phyloP scores from a whole-genome alignment of 2,113 vertebrate genomes.

The Leucoraja erinaceus region DNA sequence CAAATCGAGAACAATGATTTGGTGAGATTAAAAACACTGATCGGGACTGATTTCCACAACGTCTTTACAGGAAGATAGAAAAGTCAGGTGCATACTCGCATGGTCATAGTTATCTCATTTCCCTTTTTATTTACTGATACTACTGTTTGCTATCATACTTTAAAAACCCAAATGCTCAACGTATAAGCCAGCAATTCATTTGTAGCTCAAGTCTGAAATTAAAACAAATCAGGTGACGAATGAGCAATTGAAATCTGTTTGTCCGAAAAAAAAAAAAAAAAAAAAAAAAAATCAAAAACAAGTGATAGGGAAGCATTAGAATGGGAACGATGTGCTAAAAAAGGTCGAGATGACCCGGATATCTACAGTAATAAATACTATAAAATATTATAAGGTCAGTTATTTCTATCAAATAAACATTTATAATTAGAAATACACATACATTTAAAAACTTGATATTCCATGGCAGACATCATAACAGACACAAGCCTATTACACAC shows the following conservation, averaged over 20 bases:
- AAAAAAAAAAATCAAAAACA: conserved; percentile 22
- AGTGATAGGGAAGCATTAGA: conserved; percentile 33
- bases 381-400: conserved; percentile 39
- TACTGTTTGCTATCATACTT: conserved; percentile 59
- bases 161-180: conserved; percentile 65
- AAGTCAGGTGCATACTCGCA: conserved; percentile 1
- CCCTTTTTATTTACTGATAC: conserved; percentile 60
- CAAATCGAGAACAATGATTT: conserved; percentile 30
- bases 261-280: conserved; percentile 17
- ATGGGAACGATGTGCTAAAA: conserved; percentile 25
- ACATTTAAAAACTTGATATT: conserved; percentile 38
- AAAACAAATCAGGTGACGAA: conserved; percentile 15
- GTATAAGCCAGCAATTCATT: background rate
- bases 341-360: conserved; percentile 25
- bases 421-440: conserved; percentile 38
- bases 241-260: conserved; percentile 22
- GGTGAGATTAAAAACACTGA: conserved; percentile 32
- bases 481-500: conserved; percentile 37
- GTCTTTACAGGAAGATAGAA: background rate
- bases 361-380: conserved; percentile 38
- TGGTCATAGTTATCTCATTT: conserved; percentile 24
- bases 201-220: conserved; percentile 2
- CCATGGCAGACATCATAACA: conserved; percentile 34
- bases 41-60: background rate
- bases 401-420: conserved; percentile 39